These are phyloP conservation scores for Notothenia rossii DNA, from an alignment of 2,113 vertebrate genomes.

Conservation along the genomic window DNA sequence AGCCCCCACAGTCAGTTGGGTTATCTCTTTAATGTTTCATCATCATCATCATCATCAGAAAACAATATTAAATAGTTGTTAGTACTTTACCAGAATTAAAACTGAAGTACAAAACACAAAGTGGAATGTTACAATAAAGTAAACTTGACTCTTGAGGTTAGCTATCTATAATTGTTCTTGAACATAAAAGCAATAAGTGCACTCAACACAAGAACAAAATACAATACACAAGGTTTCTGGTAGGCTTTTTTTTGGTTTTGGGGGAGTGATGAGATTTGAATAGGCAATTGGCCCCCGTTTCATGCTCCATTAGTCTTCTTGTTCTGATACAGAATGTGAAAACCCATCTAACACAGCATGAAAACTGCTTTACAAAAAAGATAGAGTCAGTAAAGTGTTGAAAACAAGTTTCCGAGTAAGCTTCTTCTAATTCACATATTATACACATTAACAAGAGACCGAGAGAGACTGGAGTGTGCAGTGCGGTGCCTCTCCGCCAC, in stretches of 20 bases:
- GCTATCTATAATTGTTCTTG: background rate
- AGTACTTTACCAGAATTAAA: background rate
- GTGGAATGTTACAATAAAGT: background rate
- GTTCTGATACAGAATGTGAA: background rate
- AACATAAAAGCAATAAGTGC: background rate
- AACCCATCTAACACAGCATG: background rate
- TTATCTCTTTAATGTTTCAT: background rate
- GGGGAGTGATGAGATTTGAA: background rate
- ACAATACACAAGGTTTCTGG: too few species aligned
- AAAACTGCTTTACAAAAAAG: background rate
- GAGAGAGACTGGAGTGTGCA: constrained; percentile 14
- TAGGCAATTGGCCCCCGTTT: background rate
- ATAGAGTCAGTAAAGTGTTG: background rate
- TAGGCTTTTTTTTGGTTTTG: too few species aligned
- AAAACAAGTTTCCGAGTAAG: background rate
- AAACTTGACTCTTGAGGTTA: background rate
- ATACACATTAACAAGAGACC: constrained; percentile 8
- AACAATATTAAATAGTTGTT: background rate
- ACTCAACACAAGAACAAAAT: background rate
- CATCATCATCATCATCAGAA: background rate
- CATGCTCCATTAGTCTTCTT: background rate
- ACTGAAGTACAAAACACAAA: background rate
- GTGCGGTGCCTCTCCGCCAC: constrained; percentile 18
- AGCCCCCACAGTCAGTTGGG: too few species aligned
- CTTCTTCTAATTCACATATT: background rate